Percentiles rank a stretch among this genome's conserved stretches.
These are phyloP conservation scores for Apolygus lucorum DNA, from an alignment of 1,140 invertebrate genomes.

Conservation along the genomic window DNA sequence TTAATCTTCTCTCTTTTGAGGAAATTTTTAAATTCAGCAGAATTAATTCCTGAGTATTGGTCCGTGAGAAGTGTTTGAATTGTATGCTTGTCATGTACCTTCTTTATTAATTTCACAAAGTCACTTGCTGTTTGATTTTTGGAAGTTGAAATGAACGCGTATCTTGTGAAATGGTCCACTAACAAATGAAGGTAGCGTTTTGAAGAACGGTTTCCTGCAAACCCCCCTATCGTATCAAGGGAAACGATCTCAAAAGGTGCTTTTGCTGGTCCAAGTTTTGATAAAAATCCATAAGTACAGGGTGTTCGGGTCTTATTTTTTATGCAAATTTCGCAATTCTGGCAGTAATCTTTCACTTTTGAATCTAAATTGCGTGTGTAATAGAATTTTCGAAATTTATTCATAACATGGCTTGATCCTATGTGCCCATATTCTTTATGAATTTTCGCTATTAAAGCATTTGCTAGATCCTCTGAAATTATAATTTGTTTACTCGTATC, in stretches of 20 bases:
- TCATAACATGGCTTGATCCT: conserved; percentile 32
- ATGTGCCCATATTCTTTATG: conserved; percentile 31
- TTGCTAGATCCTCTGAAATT: conserved; percentile 29
- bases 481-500: conserved; percentile 33
- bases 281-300: conserved; percentile 32
- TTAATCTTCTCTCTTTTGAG: not conserved
- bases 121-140: conserved; percentile 20
- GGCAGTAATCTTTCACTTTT: conserved; percentile 33
- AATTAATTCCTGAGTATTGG: conserved; percentile 34
- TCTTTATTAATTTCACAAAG: not conserved
- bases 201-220: conserved; percentile 27
- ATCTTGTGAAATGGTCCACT: conserved; percentile 32
- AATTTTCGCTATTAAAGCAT: conserved; percentile 31
- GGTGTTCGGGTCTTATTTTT: conserved; percentile 36
- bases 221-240: conserved; percentile 34
- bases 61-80: conserved; percentile 30
- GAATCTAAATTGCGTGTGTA: conserved; percentile 30
- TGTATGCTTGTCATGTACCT: conserved; percentile 22
- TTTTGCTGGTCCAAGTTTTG: conserved; percentile 37
- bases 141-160: conserved; percentile 30
- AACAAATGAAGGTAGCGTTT: conserved; percentile 34
- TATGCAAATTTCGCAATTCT: conserved; percentile 36
- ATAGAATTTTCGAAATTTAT: conserved; percentile 31
- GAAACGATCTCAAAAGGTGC: conserved; percentile 37
- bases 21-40: conserved; percentile 24